phyloP scores from a whole-genome alignment of 2,888 invertebrate genomes.

The Ormyrus thymus region DNA sequence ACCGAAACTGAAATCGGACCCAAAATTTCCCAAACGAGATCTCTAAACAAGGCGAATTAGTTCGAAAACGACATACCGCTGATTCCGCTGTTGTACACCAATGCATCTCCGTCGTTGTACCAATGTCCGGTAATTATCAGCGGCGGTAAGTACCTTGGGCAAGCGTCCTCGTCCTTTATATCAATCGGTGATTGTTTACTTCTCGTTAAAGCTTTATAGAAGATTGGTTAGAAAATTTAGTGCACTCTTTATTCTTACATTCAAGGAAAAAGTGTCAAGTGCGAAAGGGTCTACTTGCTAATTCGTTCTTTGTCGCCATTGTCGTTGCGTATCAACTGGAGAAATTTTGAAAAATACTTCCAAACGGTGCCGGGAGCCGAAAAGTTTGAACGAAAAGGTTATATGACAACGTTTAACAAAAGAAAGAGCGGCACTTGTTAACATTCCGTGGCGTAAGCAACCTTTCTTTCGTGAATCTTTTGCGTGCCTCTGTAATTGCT shows the following conservation, averaged over 20 bases:
- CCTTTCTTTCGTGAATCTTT: constrained; percentile 66
- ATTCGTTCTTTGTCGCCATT: constrained; percentile 45
- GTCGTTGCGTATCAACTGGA: background rate
- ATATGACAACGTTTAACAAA: constrained; percentile 12
- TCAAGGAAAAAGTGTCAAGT: too few species aligned
- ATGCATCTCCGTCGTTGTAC: constrained; percentile 66
- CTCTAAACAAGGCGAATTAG: too few species aligned
- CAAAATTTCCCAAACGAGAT: too few species aligned
- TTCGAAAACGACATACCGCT: constrained; percentile 57
- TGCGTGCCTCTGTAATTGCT: constrained; percentile 78
- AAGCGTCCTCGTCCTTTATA: constrained; percentile 60
- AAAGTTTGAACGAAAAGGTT: background rate
- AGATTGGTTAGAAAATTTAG: too few species aligned
- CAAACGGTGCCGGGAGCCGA: too few species aligned
- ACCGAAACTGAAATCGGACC: constrained; percentile 58
- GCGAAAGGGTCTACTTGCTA: constrained; percentile 35
- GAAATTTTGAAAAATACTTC: constrained; percentile 9
- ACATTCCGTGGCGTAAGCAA: constrained; percentile 23
- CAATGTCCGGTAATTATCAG: constrained; percentile 67
- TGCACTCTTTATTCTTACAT: too few species aligned
- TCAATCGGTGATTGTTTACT: constrained; percentile 67
- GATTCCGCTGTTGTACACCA: constrained; percentile 61
- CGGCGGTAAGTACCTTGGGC: constrained; percentile 59
- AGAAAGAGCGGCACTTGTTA: background rate
- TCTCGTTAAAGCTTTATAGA: constrained; percentile 54